phyloP scores from a whole-genome alignment of 2,113 vertebrate species.

The Bos javanicus region DNA sequence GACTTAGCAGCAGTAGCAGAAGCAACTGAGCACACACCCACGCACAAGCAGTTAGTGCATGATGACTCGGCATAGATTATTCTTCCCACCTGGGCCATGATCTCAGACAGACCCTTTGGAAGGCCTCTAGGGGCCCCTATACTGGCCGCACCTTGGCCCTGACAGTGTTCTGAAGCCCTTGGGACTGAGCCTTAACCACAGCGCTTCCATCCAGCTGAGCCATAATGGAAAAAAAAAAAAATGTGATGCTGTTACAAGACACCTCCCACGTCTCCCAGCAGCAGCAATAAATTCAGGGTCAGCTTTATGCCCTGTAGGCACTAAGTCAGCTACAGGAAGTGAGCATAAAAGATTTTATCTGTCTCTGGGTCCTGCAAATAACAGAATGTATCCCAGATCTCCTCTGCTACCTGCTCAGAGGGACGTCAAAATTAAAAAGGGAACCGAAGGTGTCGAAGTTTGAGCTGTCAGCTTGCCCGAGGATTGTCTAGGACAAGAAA shows the following conservation, averaged over 20 bases:
- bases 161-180: background rate
- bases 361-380: background rate
- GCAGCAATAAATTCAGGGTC: background rate
- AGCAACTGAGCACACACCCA: background rate
- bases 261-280: background rate
- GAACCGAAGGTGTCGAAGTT: background rate
- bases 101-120: background rate
- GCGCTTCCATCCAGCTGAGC: background rate
- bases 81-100: background rate
- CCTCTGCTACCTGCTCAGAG: background rate
- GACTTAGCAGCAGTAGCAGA: no score
- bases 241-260: background rate
- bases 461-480: background rate
- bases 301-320: background rate
- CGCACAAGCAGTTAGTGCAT: rapidly evolving
- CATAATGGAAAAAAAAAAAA: background rate
- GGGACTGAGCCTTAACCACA: background rate
- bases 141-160: background rate
- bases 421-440: background rate
- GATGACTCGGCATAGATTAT: background rate
- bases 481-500: background rate
- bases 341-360: background rate
- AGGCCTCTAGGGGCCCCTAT: background rate
- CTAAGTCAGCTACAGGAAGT: background rate
- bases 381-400: background rate